phyloP scores from a whole-genome alignment of 2,888 invertebrate species.

The Melinaea menophilus region DNA sequence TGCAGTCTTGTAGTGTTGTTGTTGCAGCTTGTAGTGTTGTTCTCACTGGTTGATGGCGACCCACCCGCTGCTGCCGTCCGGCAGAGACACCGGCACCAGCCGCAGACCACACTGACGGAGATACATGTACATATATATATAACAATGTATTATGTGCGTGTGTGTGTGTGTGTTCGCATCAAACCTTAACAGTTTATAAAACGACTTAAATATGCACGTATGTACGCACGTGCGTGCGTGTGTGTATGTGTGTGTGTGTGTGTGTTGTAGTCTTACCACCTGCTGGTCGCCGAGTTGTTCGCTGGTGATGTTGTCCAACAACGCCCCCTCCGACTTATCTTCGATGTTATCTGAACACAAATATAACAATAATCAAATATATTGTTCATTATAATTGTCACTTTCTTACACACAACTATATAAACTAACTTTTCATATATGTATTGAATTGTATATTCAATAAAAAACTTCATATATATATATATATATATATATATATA shows the following conservation, averaged over 20 bases:
- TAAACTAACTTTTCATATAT: not conserved
- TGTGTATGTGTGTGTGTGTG: not conserved
- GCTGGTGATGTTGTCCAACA: slow-evolving; percentile 37
- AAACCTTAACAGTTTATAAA: not conserved
- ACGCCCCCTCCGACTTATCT: slow-evolving; percentile 34
- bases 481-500: not conserved
- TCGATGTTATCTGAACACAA: slow-evolving; percentile 43
- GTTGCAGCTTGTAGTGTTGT: too few relatives aligned
- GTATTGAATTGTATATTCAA: too few relatives aligned
- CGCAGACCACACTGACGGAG: slow-evolving; percentile 40
- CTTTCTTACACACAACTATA: too few relatives aligned
- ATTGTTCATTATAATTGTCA: too few relatives aligned
- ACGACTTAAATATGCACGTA: too few relatives aligned
- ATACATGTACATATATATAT: slow-evolving; percentile 4
- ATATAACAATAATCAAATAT: not conserved
- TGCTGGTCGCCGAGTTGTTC: slow-evolving; percentile 42
- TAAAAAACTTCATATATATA: too few relatives aligned
- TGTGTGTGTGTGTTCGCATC: too few relatives aligned
- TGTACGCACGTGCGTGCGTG: not conserved
- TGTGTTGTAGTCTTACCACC: slow-evolving; percentile 31
- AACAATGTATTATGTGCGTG: too few relatives aligned
- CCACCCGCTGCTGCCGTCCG: slow-evolving; percentile 65
- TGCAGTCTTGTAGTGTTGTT: too few relatives aligned
- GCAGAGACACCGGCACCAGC: slow-evolving; percentile 60
- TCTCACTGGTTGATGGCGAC: slow-evolving; percentile 52